Base-by-base conservation (phyloP, 2,888 invertebrate genomes). In the Plagiodera versicolora region DNA sequence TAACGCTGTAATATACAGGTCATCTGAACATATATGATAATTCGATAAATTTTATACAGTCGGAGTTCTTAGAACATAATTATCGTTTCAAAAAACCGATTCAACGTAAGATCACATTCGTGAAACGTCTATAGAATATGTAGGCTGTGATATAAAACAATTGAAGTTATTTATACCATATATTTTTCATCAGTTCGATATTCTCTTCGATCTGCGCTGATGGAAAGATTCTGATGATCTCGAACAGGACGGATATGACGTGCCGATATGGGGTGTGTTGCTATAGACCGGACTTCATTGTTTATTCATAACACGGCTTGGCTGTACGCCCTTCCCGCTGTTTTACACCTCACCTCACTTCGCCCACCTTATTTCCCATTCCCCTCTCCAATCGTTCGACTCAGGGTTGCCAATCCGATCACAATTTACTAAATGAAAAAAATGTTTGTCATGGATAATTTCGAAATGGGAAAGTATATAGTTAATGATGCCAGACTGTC, bases 271-370 rank as follows among this genome's bases (percentile, higher is more conserved):
- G 70, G 69, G 68, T 64, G 69, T 67, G 68, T 64, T 67, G 61
- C 66, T 70, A 60, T 64, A 44, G 66, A 67, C 69, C 65, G 67
- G 60, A 62, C 68, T 65, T 54, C 70, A 68, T 72, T 72, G 70
- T 71, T 71, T 70, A 72, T 72, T 71, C 71, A 72, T 70, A 69
- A 71, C 70, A 64, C 58, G 63, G 59, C 50, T 55, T 49, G 49
- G 50, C 45, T 30, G 44, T 58, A 58, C 51, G 53, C 54, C 58
- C 61, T 48, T 51, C 54, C 60, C 54, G 35, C 60, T 54, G 35
- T 57, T 64, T 57, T 48, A 61, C 58, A 59, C 58, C 24, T 64
- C 45, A 52, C 49, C 56, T 56, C 48, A 44, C 53, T 28, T 39
- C 39, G 39, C 39, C 39, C 39, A 39, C 14, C 39, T 14, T 39